Base-by-base conservation (phyloP, 1,140 invertebrate genomes). In the Drosophila pachea region DNA sequence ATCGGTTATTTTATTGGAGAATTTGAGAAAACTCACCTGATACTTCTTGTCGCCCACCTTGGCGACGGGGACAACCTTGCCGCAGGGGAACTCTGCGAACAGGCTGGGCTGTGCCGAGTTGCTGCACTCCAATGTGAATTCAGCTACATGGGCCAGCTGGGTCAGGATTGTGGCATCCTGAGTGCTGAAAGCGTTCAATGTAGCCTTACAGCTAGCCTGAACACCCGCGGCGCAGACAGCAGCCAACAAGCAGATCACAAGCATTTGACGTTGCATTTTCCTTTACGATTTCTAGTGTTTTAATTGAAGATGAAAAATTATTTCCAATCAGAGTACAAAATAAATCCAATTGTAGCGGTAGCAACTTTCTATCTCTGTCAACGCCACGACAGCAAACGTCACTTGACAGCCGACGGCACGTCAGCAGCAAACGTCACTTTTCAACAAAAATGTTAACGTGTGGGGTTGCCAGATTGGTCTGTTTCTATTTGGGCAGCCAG, bases 161-260 rank as follows among this genome's bases (percentile, higher is more conserved):
- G 94, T 94, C 2, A 98, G 92, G 64, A 98, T 93, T 48, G 96
- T 97, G 5, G 95, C 95, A 92, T 98, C 97, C 88, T 94, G 92
- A 5, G 96, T 97, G 47, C 96, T 96, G 90, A 98, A 98, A 0
- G 93, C 92, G 14, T 91, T 92, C 2, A 93, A 91, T 62, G 92
- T 91, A 7, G 94, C 92, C 89, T 94, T 90, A 76, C 94, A 91
- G 90, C 93, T 91, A 78, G 67, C 87, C 6, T 77, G 74, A 29
- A 54, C 74, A 16, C 68, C 73, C 0, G 81, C 69, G 14, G 76
- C 62, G 31, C 81, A 75, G 6, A 60, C 59, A 14, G 76, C 45
- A 33, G 78, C 78, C 33, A 88, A 35, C 6, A 89, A 45, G 16
- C 65, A 76, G 7, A 87, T 43, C 33, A 69, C 70, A 29, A 73